Evolutionary conservation across 2,797 vertebrate species (phyloP).

Genomic region (Anomalospiza imberbis): DNA sequence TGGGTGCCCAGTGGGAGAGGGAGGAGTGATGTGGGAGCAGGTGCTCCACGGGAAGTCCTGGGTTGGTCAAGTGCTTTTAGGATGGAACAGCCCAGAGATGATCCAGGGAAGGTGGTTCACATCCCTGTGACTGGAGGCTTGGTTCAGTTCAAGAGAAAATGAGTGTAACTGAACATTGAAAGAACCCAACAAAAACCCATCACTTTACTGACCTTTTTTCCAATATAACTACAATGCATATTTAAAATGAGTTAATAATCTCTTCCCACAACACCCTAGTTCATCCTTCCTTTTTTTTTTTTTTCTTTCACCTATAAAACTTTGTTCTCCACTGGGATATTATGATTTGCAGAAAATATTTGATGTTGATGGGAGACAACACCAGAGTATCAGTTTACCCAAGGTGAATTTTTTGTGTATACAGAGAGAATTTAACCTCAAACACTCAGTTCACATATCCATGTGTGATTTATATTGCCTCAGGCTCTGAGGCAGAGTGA

Average conservation of each 20-base stretch:
- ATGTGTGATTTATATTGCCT: slow-evolving; percentile 41
- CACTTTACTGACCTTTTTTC: not conserved
- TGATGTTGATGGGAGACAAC: slow-evolving; percentile 10
- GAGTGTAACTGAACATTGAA: not conserved
- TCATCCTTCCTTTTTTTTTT: not conserved
- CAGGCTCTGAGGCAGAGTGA: slow-evolving; percentile 40
- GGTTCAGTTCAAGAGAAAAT: not conserved
- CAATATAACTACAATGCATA: not conserved
- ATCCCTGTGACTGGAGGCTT: not conserved
- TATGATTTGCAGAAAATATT: not conserved
- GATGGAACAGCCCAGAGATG: not conserved
- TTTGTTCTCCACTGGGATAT: not conserved
- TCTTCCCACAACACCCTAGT: not conserved
- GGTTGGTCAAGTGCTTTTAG: not conserved
- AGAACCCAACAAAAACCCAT: not conserved
- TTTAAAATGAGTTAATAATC: not conserved
- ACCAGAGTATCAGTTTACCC: slow-evolving; percentile 3
- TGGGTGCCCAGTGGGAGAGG: accelerated
- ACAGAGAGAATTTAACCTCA: slow-evolving; percentile 48
- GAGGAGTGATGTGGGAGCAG: not conserved
- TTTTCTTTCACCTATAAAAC: not conserved
- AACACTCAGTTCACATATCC: slow-evolving; percentile 46
- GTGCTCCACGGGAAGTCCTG: accelerated
- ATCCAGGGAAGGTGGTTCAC: not conserved
- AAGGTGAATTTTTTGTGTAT: slow-evolving; percentile 52